Conservation (phyloP, 2,797 vertebrate species). For the Centroberyx gerrardi region DNA sequence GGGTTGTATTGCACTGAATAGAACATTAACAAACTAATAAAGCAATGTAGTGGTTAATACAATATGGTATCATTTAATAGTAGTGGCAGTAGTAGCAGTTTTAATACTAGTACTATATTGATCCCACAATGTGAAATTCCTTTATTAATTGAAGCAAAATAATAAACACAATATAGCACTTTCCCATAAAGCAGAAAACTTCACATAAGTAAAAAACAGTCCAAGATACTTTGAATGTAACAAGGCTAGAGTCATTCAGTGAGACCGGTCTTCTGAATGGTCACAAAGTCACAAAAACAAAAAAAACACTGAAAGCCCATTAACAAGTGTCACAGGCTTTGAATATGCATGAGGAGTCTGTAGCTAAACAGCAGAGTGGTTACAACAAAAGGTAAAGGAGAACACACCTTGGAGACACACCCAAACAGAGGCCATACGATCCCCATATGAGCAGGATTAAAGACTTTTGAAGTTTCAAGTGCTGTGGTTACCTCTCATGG, state of each 20-base stretch:
- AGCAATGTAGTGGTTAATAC: no score
- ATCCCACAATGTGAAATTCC: not conserved
- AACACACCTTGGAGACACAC: constrained; percentile 41
- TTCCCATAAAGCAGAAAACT: not conserved
- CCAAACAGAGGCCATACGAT: constrained; percentile 13
- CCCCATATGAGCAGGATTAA: constrained; percentile 19
- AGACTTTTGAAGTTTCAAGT: constrained; percentile 13
- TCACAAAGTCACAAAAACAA: no score
- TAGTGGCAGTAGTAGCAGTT: not conserved
- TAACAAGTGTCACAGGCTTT: not conserved
- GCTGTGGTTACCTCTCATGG: not conserved
- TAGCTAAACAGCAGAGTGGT: not conserved
- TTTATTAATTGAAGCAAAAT: not conserved
- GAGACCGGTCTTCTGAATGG: no score
- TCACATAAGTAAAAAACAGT: not conserved
- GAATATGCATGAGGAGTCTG: constrained; percentile 5
- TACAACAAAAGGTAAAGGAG: constrained; percentile 35
- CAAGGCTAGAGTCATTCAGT: not conserved
- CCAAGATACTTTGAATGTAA: not conserved
- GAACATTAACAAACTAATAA: no score
- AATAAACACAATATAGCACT: no score
- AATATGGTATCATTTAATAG: no score
- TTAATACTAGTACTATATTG: not conserved
- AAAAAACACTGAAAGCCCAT: no score
- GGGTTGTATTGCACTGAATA: no score